Evolutionary conservation across 2,797 vertebrate genomes (phyloP).

Genomic region (Enteromius paludinosus): DNA sequence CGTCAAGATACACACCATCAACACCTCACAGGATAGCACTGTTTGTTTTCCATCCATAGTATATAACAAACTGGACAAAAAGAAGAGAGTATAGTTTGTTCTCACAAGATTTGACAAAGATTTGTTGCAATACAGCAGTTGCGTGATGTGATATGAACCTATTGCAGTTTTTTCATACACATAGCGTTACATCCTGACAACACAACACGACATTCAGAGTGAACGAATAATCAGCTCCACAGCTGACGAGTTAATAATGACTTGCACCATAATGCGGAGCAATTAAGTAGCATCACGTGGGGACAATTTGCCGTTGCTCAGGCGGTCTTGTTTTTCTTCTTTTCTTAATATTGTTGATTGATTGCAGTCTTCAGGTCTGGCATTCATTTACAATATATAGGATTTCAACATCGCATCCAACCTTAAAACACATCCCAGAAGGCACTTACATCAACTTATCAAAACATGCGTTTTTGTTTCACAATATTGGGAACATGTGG

Average conservation of each 20-base stretch:
- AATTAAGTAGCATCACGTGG: constrained; percentile 24
- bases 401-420: constrained; percentile 22
- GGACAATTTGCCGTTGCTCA: constrained; percentile 26
- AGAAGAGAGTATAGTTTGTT: constrained; percentile 6
- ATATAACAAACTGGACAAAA: constrained; percentile 28
- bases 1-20: constrained; percentile 49
- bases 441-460: constrained; percentile 51
- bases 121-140: constrained; percentile 29
- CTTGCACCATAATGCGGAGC: constrained; percentile 24
- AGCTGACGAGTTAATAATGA: constrained; percentile 31
- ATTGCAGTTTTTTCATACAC: constrained; percentile 29
- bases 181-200: constrained; percentile 28
- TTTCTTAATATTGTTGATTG: constrained; percentile 28
- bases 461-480: constrained; percentile 9
- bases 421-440: constrained; percentile 41
- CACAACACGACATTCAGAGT: constrained; percentile 33
- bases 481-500: constrained; percentile 4
- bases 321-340: constrained; percentile 23
- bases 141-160: constrained; percentile 17
- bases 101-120: constrained; percentile 26
- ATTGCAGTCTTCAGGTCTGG: constrained; percentile 20
- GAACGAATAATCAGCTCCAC: constrained; percentile 31
- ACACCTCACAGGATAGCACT: constrained; percentile 53
- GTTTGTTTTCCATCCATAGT: constrained; percentile 38
- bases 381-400: constrained; percentile 11